Evolutionary conservation across 2,113 vertebrate genomes (phyloP), one percentile per base, ranked within the genome.

Genomic region (Chitala chitala): DNA sequence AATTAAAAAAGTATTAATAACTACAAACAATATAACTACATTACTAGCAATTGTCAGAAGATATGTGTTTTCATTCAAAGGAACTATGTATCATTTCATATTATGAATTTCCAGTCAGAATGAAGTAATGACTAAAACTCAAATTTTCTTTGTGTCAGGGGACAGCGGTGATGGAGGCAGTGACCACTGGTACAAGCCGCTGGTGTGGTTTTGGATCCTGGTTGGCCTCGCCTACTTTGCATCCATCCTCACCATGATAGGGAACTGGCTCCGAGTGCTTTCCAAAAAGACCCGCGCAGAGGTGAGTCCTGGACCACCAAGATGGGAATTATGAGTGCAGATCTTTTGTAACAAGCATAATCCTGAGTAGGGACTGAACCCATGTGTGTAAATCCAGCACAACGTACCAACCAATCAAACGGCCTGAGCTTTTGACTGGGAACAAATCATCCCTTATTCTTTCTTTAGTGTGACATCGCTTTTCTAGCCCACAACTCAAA

Each of bases 171-270:
- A 75, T 1, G 73, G 24, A 8, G 87, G 85, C 4, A 85, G 82
- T 7, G 84, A 90, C 59, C 83, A 88, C 74, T 91, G 88, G 90
- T 96, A 96, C 69, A 94, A 96, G 74, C 94, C 94, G 0, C 76
- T 96, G 77, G 94, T 94, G 71, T 95, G 94, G 93, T 94, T 96
- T 83, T 96, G 94, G 94, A 94, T 96, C 79, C 84, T 96, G 31
- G 78, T 96, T 12, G 94, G 94, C 68, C 84, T 96, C 61, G 94
- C 94, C 72, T 96, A 96, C 86, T 96, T 96, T 69, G 94, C 92
- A 33, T 94, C 94, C 0, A 89, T 96, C 78, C 88, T 96, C 71
- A 87, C 93, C 29, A 96, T 95, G 92, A 95, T 96, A 33, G 93
- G 92, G 24, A 94, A 96, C 86, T 96, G 94, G 94, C 84, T 96